Base-by-base conservation (phyloP, 2,888 invertebrate genomes). In the Tyria jacobaeae region DNA sequence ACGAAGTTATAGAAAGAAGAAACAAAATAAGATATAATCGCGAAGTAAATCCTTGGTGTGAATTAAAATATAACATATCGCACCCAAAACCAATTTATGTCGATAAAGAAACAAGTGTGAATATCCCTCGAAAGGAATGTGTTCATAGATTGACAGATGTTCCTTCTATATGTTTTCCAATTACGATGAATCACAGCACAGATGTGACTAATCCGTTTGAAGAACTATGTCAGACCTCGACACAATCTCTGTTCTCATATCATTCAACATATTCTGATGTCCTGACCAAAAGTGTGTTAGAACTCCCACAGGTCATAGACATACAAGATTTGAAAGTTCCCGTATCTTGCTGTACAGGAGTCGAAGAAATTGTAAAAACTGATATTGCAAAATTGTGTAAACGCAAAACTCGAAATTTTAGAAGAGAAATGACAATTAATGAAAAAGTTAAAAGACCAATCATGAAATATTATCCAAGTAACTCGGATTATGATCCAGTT, bases 81-180 rank as follows among this genome's bases (percentile, higher is more conserved):
- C 24, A 37, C 31, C 14, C 54, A 7, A 82, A 75, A 56, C 68
- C 77, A 9, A 56, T 63, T 17, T 78, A 64, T 57, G 78, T 70
- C 12, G 89, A 91, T 62, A 91, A 91, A 79, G 89, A 88, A 82
- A 84, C 89, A 7, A 79, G 68, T 60, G 88, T 73, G 6, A 77
- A 83, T 60, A 51, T 85, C 7, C 60, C 67, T 17, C 74, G 73
- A 7, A 84, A 68, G 65, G 76, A 82, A 44, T 76, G 64, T 35
- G 74, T 79, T 0, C 80, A 83, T 51, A 82, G 68, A 24, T 81
- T 79, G 54, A 89, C 88, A 2, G 85, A 88, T 44, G 83, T 82
- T 24, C 84, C 88, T 1, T 89, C 89, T 0, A 71, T 68, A 61
- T 64, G 83, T 51, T 75, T 85, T 34, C 76, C 84, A 0, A 55